Conservation (phyloP, 53 echinoderm and acorn worm genomes). For the Antedon mediterranea region DNA sequence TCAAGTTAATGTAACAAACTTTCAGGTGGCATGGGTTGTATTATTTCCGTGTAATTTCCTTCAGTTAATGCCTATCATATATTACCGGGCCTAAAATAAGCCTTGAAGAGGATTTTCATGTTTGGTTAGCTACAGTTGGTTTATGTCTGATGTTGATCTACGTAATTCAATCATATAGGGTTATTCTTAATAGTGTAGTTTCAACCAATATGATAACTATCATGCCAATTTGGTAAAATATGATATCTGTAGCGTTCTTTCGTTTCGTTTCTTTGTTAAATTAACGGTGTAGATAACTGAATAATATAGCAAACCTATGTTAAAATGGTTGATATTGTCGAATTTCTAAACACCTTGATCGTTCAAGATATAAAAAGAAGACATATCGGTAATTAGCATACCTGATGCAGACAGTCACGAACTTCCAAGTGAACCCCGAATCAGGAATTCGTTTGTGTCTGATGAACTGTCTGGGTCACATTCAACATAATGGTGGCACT, state of each 20-base stretch:
- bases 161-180: background rate
- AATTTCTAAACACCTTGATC: no score
- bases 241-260: no score
- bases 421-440: background rate
- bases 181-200: background rate
- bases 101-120: background rate
- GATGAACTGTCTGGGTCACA: background rate
- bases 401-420: background rate
- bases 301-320: no score
- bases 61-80: background rate
- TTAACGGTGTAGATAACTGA: no score
- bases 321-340: no score
- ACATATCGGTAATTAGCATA: background rate
- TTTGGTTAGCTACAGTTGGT: background rate
- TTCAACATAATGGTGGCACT: background rate
- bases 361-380: background rate
- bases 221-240: no score
- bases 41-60: background rate
- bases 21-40: background rate
- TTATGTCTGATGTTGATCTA: background rate
- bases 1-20: no score
- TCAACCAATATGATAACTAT: background rate
- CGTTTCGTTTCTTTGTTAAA: no score
- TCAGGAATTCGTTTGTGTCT: background rate
- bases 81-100: no score